A percentile compares a stretch with the other conserved stretches of the same genome.
Evolutionary conservation across 2,113 vertebrate genomes (phyloP).

Genomic region (Erinaceus europaeus): DNA sequence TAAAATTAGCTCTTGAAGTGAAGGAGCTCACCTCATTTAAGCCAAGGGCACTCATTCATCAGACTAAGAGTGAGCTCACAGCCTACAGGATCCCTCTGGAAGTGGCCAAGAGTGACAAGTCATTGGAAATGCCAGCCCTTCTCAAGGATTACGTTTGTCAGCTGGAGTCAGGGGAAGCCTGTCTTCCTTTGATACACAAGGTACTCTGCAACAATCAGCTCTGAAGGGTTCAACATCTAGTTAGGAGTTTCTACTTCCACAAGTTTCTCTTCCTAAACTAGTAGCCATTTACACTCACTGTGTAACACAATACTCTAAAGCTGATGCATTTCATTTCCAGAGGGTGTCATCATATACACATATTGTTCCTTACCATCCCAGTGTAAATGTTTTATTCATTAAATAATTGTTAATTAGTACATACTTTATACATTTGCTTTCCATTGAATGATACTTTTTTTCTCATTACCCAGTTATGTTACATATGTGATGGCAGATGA

Average conservation of each 20-base stretch:
- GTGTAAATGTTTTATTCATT: background rate
- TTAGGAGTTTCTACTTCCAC: background rate
- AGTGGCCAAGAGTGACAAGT: too few relatives aligned
- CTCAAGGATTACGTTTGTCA: too few relatives aligned
- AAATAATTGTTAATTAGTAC: background rate
- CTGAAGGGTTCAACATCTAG: too few relatives aligned
- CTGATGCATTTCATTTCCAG: background rate
- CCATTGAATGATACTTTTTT: background rate
- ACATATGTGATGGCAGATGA: background rate
- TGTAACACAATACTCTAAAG: background rate
- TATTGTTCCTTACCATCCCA: background rate
- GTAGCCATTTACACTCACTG: background rate
- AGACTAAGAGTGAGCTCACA: too few relatives aligned
- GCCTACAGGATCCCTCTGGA: too few relatives aligned
- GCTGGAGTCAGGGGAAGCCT: too few relatives aligned
- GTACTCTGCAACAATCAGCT: too few relatives aligned
- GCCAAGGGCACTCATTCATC: too few relatives aligned
- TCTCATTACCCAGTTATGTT: background rate
- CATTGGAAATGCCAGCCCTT: too few relatives aligned
- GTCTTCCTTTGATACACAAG: too few relatives aligned
- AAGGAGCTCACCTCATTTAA: too few relatives aligned
- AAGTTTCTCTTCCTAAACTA: background rate
- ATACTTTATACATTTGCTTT: background rate
- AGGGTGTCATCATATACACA: background rate
- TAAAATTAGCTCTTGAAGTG: too few relatives aligned